Percentiles rank a stretch among this genome's conserved stretches.
These are phyloP conservation scores for Cotesia vestalis DNA, from an alignment of 1,140 invertebrate species.

Conservation along the genomic window DNA sequence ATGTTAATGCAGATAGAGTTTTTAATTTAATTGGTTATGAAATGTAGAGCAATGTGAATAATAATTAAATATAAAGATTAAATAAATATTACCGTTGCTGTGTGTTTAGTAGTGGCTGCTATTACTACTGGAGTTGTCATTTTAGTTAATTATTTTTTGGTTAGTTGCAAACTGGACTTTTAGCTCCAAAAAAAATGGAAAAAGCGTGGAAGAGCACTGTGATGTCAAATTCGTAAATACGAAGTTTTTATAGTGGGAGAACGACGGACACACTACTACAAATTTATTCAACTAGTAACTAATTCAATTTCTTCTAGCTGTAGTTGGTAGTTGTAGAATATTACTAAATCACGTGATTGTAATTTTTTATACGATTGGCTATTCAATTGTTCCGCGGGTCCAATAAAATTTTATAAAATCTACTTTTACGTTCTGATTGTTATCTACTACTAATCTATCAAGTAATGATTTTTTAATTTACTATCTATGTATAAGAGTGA, in stretches of 20 bases:
- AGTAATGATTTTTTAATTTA: too few relatives aligned
- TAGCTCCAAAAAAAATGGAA: not conserved
- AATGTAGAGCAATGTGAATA: constrained; percentile 40
- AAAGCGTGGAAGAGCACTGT: constrained; percentile 20
- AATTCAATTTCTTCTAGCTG: constrained; percentile 7
- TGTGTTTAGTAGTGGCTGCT: constrained; percentile 79
- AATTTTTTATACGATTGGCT: too few relatives aligned
- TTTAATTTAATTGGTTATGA: constrained; percentile 34
- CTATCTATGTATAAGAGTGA: too few relatives aligned
- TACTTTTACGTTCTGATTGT: too few relatives aligned
- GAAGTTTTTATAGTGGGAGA: not conserved
- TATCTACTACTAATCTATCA: too few relatives aligned
- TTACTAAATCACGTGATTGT: too few relatives aligned
- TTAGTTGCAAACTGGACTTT: not conserved
- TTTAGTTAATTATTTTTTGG: constrained; percentile 26
- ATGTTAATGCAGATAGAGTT: constrained; percentile 26
- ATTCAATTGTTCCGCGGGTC: too few relatives aligned
- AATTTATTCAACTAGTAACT: constrained; percentile 23
- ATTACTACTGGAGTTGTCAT: constrained; percentile 79
- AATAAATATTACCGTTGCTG: constrained; percentile 74
- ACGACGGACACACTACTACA: not conserved
- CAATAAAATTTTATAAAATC: too few relatives aligned
- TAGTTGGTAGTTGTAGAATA: too few relatives aligned
- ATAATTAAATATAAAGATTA: constrained; percentile 33
- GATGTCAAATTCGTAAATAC: constrained; percentile 37